A percentile compares a stretch with the other conserved stretches of the same genome.
Conservation (phyloP, 2,888 invertebrate species). For the Lochmaea capreae region DNA sequence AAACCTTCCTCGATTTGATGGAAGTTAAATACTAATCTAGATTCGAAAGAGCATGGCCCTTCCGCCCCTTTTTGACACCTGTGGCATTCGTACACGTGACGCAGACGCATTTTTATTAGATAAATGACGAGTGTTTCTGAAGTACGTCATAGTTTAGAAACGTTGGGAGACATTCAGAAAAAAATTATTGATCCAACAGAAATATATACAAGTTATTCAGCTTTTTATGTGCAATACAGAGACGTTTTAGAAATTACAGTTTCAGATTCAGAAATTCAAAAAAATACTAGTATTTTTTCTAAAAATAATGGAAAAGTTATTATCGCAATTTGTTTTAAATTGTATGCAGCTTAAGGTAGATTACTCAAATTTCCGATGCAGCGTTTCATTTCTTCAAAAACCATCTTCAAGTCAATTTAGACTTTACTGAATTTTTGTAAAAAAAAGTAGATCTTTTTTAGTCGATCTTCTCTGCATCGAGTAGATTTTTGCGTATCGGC, state of each 20-base stretch:
- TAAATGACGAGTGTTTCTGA: not conserved
- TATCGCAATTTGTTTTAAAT: no score
- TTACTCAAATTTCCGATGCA: no score
- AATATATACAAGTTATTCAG: not conserved
- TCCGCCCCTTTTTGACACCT: slow-evolving; percentile 37
- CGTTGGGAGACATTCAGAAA: not conserved
- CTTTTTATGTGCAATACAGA: not conserved
- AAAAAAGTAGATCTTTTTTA: no score
- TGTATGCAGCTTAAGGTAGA: no score
- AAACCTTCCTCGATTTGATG: not conserved
- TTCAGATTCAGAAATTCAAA: no score
- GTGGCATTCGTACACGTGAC: slow-evolving; percentile 47
- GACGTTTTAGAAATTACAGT: not conserved
- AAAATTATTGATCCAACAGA: not conserved
- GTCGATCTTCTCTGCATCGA: no score
- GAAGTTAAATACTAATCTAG: slow-evolving; percentile 28
- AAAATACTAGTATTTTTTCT: no score
- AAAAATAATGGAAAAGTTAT: no score
- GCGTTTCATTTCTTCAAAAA: no score
- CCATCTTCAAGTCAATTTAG: no score
- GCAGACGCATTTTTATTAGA: slow-evolving; percentile 46
- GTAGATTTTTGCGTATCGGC: no score
- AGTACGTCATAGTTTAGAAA: not conserved
- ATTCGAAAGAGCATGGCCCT: slow-evolving; percentile 20
- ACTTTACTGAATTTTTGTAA: no score